Base-by-base conservation (phyloP, 2,797 vertebrate genomes). In the Rhabdophis nuchalis region DNA sequence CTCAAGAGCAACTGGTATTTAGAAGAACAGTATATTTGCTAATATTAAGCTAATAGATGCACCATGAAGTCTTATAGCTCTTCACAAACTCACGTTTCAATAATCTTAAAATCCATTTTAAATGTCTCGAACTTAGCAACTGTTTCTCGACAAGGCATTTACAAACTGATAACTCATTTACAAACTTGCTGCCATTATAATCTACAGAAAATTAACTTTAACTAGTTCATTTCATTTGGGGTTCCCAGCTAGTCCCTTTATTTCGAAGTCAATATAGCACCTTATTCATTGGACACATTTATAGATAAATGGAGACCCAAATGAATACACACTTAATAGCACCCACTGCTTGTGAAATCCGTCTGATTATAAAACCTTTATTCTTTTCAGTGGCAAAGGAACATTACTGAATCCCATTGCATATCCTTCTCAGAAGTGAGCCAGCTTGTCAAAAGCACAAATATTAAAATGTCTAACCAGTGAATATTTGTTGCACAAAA, bases 361-460 rank as follows among this genome's bases (percentile, higher is more conserved):
- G 5, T 89, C 89, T 86, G 53, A 36, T 20, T 89, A 93, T 57
- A 89, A 86, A 89, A 86, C 68, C 36, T 91, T 86, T 91, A 50
- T 88, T 93, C 87, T 96, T 95, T 91, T 91, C 57, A 68, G 92
- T 91, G 86, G 92, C 92, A 94, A 89, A 6, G 68, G 5, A 60
- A 36, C 89, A 53, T 91, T 94, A 95, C 95, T 93, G 95, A 94
- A 95, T 93, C 93, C 86, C 0, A 1, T 20, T 91, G 93, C 93
- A 93, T 96, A 93, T 92, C 46, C 52, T 94, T 90, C 92, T 89
- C 90, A 94, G 25, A 93, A 94, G 94, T 93, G 93, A 95, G 0
- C 32, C 89, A 10, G n/a, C 12, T 27, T 77, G 27, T 57, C 87
- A 89, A 94, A 93, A 68, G 29, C 20, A 11, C 9, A 93, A 68